A percentile compares a stretch with the other conserved stretches of the same genome.
Evolutionary conservation across 37 sponge, comb jelly and placozoan genomes (phyloP).

Genomic region (Theonella swinhoei): DNA sequence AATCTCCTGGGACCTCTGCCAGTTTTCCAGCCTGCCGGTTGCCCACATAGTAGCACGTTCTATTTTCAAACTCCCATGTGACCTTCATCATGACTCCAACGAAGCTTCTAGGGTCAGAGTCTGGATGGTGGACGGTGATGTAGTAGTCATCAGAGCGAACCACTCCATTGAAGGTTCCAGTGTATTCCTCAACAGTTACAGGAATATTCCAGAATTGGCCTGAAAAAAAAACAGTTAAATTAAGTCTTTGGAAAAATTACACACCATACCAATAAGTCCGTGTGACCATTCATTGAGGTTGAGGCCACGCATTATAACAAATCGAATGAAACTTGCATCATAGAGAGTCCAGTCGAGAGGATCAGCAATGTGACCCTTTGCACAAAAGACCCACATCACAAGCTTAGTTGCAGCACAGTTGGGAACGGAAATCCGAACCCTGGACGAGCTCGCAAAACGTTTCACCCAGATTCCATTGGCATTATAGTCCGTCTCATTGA

Average conservation of each 20-base stretch:
- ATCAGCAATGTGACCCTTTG: not conserved
- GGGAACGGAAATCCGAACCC: slow-evolving; percentile 44
- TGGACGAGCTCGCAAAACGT: not conserved
- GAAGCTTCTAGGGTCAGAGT: slow-evolving; percentile 15
- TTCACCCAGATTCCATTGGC: not conserved
- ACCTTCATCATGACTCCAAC: slow-evolving; percentile 23
- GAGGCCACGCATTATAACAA: slow-evolving; percentile 32
- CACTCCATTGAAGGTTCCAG: not conserved
- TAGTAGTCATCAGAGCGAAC: slow-evolving; percentile 28
- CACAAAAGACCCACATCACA: slow-evolving; percentile 45
- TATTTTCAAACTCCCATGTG: slow-evolving; percentile 39
- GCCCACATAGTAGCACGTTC: slow-evolving; percentile 45
- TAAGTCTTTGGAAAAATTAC: not conserved
- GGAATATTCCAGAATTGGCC: no score
- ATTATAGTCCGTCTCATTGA: not conserved
- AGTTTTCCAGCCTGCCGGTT: slow-evolving; percentile 56
- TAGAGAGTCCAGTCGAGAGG: slow-evolving; percentile 4
- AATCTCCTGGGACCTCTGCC: slow-evolving; percentile 56
- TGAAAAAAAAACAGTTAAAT: no score
- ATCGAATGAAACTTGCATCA: slow-evolving; percentile 41
- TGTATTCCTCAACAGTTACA: not conserved
- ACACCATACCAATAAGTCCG: slow-evolving; percentile 44
- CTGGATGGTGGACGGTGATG: slow-evolving; percentile 36
- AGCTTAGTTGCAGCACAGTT: slow-evolving; percentile 36
- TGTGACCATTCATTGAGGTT: slow-evolving; percentile 49